Base-by-base conservation (phyloP, 2,888 invertebrate genomes). In the Lagria hirta region DNA sequence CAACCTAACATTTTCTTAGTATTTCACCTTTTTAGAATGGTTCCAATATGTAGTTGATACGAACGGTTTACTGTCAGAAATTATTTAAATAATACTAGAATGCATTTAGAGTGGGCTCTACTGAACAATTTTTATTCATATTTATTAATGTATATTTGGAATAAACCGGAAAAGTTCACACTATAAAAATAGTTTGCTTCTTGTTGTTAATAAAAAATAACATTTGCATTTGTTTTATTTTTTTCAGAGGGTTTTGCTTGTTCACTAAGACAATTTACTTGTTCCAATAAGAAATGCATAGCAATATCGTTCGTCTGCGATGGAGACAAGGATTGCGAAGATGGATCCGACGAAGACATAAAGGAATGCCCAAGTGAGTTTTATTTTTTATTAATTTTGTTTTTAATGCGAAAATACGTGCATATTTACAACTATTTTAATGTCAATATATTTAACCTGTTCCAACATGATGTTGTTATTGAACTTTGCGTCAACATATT, bases 291-390 rank as follows among this genome's bases (percentile, higher is more conserved):
- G 56, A 79, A 77, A 57, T 90, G 90, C 71, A 86, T 90, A 70
- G 84, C 87, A 11, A 74, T 83, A 48, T 77, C 82, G 47, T 88
- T 84, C 79, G 77, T 83, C 51, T 91, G 91, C 68, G 90, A 91
- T 66, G 81, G 83, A 40, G 80, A 82, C 33, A 77, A 83, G 58
- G 90, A 92, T 69, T 91, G 91, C 71, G 78, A 75, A 29, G 91
- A 90, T 72, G 80, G 82, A 64, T 85, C 87, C n/a, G 91, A 91
- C 69, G 91, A 91, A 73, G 77, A 78, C 61, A 74, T 79, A 38
- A 76, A 79, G 52, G 78, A 81, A 70, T 88, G 88, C 72, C 81
- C 79, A 76, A 81, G 84, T 80, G 69, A 68, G 77, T 65, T n/a
- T n/a, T n/a, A n/a, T n/a, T n/a, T n/a, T n/a, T n/a, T 49, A 17